Conservation (phyloP, 1,140 invertebrate species). For the Rhopalosiphum maidis region DNA sequence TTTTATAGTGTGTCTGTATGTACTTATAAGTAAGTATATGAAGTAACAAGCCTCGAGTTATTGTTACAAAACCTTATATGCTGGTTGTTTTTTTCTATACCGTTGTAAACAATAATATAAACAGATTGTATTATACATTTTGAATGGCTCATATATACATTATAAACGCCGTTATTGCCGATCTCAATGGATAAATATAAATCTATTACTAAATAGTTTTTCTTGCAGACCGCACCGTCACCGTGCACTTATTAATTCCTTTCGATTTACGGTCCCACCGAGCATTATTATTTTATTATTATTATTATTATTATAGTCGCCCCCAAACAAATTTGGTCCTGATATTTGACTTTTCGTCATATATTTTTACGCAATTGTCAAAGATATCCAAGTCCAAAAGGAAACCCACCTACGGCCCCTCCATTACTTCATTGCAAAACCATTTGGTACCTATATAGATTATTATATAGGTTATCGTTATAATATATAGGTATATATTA, state of each 20-base stretch:
- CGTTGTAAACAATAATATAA: constrained; percentile 2
- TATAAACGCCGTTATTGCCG: neutral
- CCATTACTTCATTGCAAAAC: neutral
- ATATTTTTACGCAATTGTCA: neutral
- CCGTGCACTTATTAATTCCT: constrained; percentile 12
- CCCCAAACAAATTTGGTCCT: neutral
- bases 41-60: constrained; percentile 16
- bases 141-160: neutral
- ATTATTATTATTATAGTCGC: neutral
- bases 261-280: neutral
- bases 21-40: neutral
- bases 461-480: neutral
- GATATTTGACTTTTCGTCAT: neutral
- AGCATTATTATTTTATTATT: neutral
- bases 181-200: neutral
- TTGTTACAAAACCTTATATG: constrained; percentile 12
- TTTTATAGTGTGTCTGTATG: neutral
- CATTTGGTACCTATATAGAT: neutral
- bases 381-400: neutral
- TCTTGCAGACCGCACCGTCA: neutral
- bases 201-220: constrained; percentile 21
- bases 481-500: neutral
- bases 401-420: neutral
- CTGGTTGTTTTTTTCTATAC: neutral
- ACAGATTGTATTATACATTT: constrained; percentile 28